Conservation (phyloP, 2,797 vertebrate genomes). For the Alfaro cultratus region DNA sequence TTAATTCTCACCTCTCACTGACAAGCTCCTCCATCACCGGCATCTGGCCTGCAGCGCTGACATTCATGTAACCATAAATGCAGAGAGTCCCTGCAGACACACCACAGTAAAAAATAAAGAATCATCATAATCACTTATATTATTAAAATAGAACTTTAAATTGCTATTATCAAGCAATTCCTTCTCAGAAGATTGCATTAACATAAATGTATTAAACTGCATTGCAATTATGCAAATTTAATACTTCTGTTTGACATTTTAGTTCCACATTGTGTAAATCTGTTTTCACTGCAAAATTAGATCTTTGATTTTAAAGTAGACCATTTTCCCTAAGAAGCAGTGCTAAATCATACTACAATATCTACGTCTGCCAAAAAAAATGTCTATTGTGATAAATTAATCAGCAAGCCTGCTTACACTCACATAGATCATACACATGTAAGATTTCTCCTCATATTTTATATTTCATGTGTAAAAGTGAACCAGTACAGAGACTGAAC, state of each 20-base stretch:
- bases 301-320: not conserved
- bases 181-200: constrained; percentile 41
- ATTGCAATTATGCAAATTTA: constrained; percentile 27
- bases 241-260: constrained; percentile 42
- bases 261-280: not conserved
- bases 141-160: constrained; percentile 30
- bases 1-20: constrained; percentile 71
- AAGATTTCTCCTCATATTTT: not conserved
- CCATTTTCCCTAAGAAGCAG: too few species aligned
- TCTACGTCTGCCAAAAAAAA: not conserved
- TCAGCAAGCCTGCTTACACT: not conserved
- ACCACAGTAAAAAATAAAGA: constrained; percentile 28
- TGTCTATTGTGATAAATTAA: not conserved
- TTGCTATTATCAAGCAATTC: constrained; percentile 12
- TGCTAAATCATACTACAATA: not conserved
- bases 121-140: constrained; percentile 17
- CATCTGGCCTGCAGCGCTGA: constrained; percentile 75
- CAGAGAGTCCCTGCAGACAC: constrained; percentile 68
- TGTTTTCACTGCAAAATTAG: not conserved
- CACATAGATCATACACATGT: not conserved
- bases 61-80: constrained; percentile 77
- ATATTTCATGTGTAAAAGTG: not conserved
- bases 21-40: constrained; percentile 76
- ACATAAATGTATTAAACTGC: constrained; percentile 12
- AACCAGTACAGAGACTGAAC: not conserved